A percentile compares a stretch with the other conserved stretches of the same genome.
Evolutionary conservation across 2,888 invertebrate genomes (phyloP).

Genomic region (Argyresthia albistria): DNA sequence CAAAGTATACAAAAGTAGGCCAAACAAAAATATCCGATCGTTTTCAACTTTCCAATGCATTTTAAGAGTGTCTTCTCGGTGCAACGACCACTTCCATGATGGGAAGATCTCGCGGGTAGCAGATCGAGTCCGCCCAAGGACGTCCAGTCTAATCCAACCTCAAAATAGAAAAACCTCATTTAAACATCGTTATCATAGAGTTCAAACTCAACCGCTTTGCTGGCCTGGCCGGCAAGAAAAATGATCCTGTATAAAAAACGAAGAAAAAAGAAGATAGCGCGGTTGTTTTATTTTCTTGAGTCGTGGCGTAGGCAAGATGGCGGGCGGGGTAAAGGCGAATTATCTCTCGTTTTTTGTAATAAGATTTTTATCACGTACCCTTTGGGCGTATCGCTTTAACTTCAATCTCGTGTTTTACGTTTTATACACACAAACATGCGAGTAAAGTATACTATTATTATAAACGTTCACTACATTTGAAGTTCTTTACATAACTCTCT

Average conservation of each 20-base stretch:
- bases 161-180: constrained; percentile 18
- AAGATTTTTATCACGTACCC: constrained; percentile 32
- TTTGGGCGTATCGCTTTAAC: constrained; percentile 16
- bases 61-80: constrained; percentile 62
- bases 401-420: not conserved
- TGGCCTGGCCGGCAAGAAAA: constrained; percentile 56
- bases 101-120: constrained; percentile 66
- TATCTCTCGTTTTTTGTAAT: constrained; percentile 40
- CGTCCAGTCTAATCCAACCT: constrained; percentile 51
- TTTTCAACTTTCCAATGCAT: constrained; percentile 70
- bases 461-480: no score
- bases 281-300: constrained; percentile 64
- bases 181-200: no score
- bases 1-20: constrained; percentile 1
- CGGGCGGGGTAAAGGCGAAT: constrained; percentile 49
- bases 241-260: constrained; percentile 68
- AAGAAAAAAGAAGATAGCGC: constrained; percentile 46
- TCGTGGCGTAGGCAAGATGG: constrained; percentile 57
- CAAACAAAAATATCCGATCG: constrained; percentile 21
- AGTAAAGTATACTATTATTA: no score
- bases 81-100: constrained; percentile 65
- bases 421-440: no score
- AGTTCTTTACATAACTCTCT: no score
- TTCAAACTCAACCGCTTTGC: no score
- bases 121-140: constrained; percentile 72